phyloP scores from a whole-genome alignment of 1,140 invertebrate genomes.

The Spodoptera frugiperda region DNA sequence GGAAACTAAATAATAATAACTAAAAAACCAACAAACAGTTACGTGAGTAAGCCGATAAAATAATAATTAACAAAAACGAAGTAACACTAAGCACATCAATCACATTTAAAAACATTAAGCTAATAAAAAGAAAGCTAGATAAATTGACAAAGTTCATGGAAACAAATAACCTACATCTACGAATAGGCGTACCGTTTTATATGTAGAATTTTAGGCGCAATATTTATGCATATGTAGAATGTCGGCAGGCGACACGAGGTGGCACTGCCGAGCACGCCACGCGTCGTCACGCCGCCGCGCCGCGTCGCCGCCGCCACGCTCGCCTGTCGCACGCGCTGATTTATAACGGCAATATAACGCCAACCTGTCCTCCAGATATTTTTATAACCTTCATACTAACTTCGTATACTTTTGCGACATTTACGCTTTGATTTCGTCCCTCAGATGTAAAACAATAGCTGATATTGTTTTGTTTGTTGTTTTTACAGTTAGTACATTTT shows the following conservation, averaged over 20 bases:
- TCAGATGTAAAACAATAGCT: slow-evolving; percentile 45
- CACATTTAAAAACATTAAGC: too few relatives aligned
- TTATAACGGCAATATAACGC: slow-evolving; percentile 74
- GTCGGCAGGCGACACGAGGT: slow-evolving; percentile 47
- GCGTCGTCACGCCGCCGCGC: slow-evolving; percentile 49
- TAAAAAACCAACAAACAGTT: too few relatives aligned
- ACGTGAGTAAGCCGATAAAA: too few relatives aligned
- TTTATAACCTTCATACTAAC: slow-evolving; percentile 70
- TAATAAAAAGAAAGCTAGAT: too few relatives aligned
- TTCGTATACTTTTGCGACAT: slow-evolving; percentile 58
- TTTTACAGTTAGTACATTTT: too few relatives aligned
- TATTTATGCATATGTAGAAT: slow-evolving; percentile 54
- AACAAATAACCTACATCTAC: background rate
- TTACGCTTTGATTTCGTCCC: slow-evolving; percentile 51
- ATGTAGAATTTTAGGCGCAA: slow-evolving; percentile 27
- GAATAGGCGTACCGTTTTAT: background rate
- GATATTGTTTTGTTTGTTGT: slow-evolving; percentile 23
- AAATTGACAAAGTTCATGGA: background rate
- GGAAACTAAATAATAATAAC: too few relatives aligned
- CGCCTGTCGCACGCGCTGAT: slow-evolving; percentile 62
- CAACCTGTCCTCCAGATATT: slow-evolving; percentile 70
- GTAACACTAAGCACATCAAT: too few relatives aligned
- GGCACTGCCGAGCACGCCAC: slow-evolving; percentile 45
- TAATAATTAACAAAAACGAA: too few relatives aligned
- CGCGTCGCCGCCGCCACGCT: slow-evolving; percentile 50